Percentiles rank a stretch among this genome's conserved stretches.
Conservation (phyloP, 2,888 invertebrate species). For the Biston betularia region DNA sequence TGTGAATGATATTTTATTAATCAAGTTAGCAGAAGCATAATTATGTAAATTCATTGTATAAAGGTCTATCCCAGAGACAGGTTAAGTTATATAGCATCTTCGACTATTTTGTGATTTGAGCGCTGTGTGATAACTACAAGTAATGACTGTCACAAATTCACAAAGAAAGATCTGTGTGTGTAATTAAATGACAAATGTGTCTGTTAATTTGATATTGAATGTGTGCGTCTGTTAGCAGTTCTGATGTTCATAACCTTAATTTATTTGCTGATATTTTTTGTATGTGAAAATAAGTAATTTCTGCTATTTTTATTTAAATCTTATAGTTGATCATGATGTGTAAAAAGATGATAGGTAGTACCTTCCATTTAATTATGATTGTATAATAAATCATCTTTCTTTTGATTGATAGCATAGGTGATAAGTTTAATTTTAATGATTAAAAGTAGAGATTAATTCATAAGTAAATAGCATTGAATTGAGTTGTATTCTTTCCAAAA, state of each 20-base stretch:
- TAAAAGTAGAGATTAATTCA: slow-evolving; percentile 66
- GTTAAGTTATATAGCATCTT: slow-evolving; percentile 50
- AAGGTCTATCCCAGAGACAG: slow-evolving; percentile 31
- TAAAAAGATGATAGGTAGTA: slow-evolving; percentile 69
- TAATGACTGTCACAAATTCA: slow-evolving; percentile 72
- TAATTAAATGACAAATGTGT: slow-evolving; percentile 57
- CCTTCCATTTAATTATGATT: slow-evolving; percentile 77
- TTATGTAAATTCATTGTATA: slow-evolving; percentile 72
- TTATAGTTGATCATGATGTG: slow-evolving; percentile 60
- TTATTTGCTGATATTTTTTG: slow-evolving; percentile 56
- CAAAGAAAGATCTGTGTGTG: slow-evolving; percentile 65
- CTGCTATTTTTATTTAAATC: slow-evolving; percentile 64
- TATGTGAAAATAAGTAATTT: slow-evolving; percentile 54
- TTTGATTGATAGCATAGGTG: slow-evolving; percentile 68
- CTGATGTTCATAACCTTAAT: slow-evolving; percentile 49
- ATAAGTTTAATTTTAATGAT: slow-evolving; percentile 67
- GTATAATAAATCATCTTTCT: slow-evolving; percentile 74
- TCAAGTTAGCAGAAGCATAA: slow-evolving; percentile 38
- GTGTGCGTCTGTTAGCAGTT: slow-evolving; percentile 46
- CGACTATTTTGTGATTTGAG: slow-evolving; percentile 60
- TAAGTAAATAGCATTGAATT: slow-evolving; percentile 64
- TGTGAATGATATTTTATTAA: slow-evolving; percentile 64
- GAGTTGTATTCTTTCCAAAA: slow-evolving; percentile 50
- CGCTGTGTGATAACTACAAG: slow-evolving; percentile 51
- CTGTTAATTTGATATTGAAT: slow-evolving; percentile 50